These are phyloP conservation scores for Cataglyphis hispanica DNA, from an alignment of 1,140 invertebrate species.

Conservation along the genomic window DNA sequence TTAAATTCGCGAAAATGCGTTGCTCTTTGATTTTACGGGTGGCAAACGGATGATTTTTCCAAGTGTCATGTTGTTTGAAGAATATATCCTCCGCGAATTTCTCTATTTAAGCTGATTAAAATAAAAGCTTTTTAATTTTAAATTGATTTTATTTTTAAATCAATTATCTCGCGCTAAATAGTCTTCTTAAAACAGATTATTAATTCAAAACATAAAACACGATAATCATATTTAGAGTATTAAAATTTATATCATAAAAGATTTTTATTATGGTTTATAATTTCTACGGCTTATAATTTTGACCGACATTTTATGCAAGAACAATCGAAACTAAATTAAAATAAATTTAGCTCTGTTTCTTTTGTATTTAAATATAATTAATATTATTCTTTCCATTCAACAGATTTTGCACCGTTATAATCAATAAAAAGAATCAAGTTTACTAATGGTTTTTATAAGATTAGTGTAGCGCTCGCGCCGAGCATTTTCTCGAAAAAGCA, in stretches of 20 bases:
- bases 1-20: background rate
- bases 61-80: background rate
- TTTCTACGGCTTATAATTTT: background rate
- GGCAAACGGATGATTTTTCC: conserved; percentile 8
- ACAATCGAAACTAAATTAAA: conserved; percentile 11
- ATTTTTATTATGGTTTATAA: background rate
- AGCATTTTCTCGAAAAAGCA: conserved; percentile 44
- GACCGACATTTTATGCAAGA: background rate
- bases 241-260: conserved; percentile 20
- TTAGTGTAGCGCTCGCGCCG: background rate
- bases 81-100: background rate
- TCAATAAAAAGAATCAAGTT: conserved; percentile 33
- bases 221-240: background rate
- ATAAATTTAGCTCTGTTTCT: background rate
- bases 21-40: background rate
- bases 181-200: background rate
- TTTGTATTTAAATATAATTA: background rate
- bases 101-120: background rate
- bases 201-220: background rate
- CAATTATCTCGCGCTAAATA: background rate
- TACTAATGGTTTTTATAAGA: conserved; percentile 21
- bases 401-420: conserved; percentile 2
- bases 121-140: background rate
- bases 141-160: background rate
- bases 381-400: conserved; percentile 7